Evolutionary conservation across 2,113 vertebrate species (phyloP).

Genomic region (Macquaria ambigua): DNA sequence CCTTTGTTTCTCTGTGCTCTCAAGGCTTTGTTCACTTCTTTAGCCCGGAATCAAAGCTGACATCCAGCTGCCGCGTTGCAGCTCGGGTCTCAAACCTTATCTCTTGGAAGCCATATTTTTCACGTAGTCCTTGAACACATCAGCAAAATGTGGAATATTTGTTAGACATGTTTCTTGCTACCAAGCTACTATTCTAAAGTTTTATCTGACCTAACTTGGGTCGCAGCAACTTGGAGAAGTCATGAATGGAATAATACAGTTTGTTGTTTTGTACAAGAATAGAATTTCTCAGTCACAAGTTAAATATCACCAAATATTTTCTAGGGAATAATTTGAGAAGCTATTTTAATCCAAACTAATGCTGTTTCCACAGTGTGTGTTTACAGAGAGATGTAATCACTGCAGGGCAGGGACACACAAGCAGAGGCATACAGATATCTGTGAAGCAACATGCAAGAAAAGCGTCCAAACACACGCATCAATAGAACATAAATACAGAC

Average conservation of each 20-base stretch:
- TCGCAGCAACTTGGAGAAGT: neutral
- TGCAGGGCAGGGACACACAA: neutral
- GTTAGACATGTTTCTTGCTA: neutral
- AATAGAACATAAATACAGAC: neutral
- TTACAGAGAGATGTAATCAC: conserved; percentile 24
- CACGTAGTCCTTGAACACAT: conserved; percentile 14
- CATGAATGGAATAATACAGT: neutral
- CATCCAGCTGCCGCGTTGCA: conserved; percentile 28
- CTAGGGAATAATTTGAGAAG: neutral
- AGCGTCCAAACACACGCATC: neutral
- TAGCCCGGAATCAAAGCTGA: conserved; percentile 26
- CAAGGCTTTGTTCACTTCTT: conserved; percentile 4
- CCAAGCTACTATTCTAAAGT: neutral
- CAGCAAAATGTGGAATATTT: neutral
- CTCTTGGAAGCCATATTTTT: conserved; percentile 13
- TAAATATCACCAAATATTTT: conserved; percentile 33
- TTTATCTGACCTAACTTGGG: neutral
- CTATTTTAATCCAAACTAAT: conserved; percentile 26
- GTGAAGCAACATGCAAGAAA: neutral
- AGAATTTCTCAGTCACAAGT: neutral
- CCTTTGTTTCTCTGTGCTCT: conserved; percentile 24
- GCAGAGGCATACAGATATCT: neutral
- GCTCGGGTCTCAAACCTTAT: neutral
- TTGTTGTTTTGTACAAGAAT: conserved; percentile 14
- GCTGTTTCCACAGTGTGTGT: neutral